Evolutionary conservation across 2,888 invertebrate species (phyloP), one percentile per base, ranked within the genome.

Genomic region (Philereme vetulata): DNA sequence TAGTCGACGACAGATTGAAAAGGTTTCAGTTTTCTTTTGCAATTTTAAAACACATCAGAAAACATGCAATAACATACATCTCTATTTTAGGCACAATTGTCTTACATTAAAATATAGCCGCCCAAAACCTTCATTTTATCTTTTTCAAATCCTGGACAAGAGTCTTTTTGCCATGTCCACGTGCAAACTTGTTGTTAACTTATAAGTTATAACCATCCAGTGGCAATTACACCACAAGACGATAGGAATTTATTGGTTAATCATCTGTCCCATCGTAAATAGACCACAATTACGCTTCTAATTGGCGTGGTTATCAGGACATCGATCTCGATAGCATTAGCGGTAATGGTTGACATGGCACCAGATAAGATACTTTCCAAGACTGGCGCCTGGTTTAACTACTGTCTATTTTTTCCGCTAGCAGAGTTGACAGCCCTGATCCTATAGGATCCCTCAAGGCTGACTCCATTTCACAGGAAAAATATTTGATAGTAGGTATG

Each of bases 171-270:
- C 49, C 40, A 43, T 53, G 4, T 10, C 46, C 38, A 9, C 8
- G 5, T 5, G 11, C 33, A 9, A 36, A 35, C 40, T 33, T 9
- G 21, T 38, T 49, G 34, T 21, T 21, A 6, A 45, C 10, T 42
- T 42, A n/a, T 10, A 11, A n/a, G n/a, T n/a, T n/a, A n/a, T 46
- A 21, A 51, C 10, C 5, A 50, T 32, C 42, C 35, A 36, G 47
- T 33, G 8, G 40, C 34, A 54, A 54, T 60, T 60, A 60, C 40
- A 58, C 35, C 38, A 33, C 4, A 47, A 56, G 60, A 52, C 60
- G 32, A 63, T 57, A 64, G 58, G 60, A 72, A 65, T 70, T 72
- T 75, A 76, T 72, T 68, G 62, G 67, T 57, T 60, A 70, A 60
- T 68, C 62, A 60, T 34, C 51, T 63, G 54, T 62, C 61, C 60